Conservation (phyloP, 2,113 vertebrate genomes). For the Albula glossodonta region DNA sequence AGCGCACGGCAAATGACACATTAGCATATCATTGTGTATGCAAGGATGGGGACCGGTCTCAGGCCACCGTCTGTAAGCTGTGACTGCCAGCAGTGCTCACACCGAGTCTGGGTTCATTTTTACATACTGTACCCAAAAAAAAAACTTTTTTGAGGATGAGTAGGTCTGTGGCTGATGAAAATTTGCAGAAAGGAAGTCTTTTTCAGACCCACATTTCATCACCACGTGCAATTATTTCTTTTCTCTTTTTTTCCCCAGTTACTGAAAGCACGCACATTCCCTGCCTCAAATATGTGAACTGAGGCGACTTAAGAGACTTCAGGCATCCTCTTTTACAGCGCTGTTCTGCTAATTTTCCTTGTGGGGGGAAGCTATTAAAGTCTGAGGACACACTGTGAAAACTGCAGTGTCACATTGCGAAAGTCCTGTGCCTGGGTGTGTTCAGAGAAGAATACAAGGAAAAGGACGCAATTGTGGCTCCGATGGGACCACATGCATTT, state of each 20-base stretch:
- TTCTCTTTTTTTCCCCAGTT: not conserved
- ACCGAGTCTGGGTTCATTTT: not conserved
- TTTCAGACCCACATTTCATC: not conserved
- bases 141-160: not conserved
- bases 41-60: slow-evolving; percentile 42
- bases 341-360: not conserved
- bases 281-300: not conserved
- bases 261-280: not conserved
- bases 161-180: not conserved
- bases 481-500: not conserved
- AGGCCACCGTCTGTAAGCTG: not conserved
- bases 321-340: not conserved
- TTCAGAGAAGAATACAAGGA: not conserved
- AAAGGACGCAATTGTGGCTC: not conserved
- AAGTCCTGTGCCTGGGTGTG: not conserved
- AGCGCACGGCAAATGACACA: slow-evolving; percentile 50
- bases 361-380: not conserved
- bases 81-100: not conserved
- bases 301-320: not conserved
- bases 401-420: not conserved
- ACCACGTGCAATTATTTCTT: not conserved
- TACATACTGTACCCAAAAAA: not conserved
- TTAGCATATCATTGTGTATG: slow-evolving; percentile 52
- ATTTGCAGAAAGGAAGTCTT: not conserved
- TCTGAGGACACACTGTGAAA: not conserved